Evolutionary conservation across 2,797 vertebrate genomes (phyloP), one percentile per base, ranked within the genome.

Genomic region (Sebastes elongatus): DNA sequence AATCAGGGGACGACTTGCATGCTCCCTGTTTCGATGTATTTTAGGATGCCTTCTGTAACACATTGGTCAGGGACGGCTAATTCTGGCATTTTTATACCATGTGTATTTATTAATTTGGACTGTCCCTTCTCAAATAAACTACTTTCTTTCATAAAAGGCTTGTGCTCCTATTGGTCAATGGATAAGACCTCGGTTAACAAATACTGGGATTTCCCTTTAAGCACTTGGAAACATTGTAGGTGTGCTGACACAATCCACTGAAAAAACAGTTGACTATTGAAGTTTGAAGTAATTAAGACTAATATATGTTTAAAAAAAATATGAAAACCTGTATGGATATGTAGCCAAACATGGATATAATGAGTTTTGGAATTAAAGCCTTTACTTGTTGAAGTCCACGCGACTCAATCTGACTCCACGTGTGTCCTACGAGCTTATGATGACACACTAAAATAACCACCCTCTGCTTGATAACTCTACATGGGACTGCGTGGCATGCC

Each of bases 391-490:
- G 49, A 27, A 14, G 33, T 49, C 49, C 49, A 52, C 57, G 2
- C 5, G 20, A 35, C 74, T 56, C 60, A 6, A 55, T 11, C 52
- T 16, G 73, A 59, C 14, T 28, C 30, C 67, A 46, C 16, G 18
- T 20, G 33, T 30, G 79, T 71, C 76, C 76, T 55, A 27, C 8
- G 6, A 46, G 13, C 30, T 68, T 13, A 16, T 14, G 49, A 53
- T 63, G 66, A 67, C 46, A 27, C 63, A 65, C n/a, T 22, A 52
- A 75, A 67, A 79, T 76, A 76, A 56, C 66, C 52, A 10, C 52
- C 66, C 33, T 61, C 52, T 38, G 63, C 56, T 68, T 28, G 46
- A 76, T 75, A 74, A 82, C 33, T 66, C 60, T 23, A 23, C 67
- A 11, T 22, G 35, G 74, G 74, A 56, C 53, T 25, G 55, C 35